phyloP scores from a whole-genome alignment of 2,113 vertebrate species.

The Lamprotornis superbus region DNA sequence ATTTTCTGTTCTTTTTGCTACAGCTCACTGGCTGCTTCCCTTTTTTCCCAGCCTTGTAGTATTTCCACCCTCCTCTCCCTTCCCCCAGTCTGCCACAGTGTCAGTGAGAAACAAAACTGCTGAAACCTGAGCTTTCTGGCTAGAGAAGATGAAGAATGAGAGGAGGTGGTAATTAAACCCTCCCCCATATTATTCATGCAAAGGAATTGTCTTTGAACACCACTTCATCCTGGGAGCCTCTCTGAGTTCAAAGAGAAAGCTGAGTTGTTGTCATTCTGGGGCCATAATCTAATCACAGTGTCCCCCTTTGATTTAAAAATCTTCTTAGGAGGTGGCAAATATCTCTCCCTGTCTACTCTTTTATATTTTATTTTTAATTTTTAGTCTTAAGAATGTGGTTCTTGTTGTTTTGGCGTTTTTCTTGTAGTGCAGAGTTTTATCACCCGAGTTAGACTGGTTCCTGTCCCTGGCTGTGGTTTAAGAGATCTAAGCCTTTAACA shows the following conservation, averaged over 20 bases:
- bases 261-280: slow-evolving; percentile 57
- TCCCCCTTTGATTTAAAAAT: slow-evolving; percentile 60
- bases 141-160: slow-evolving; percentile 55
- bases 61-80: slow-evolving; percentile 24
- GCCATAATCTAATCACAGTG: slow-evolving; percentile 59
- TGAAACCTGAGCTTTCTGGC: slow-evolving; percentile 67
- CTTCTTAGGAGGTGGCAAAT: slow-evolving; percentile 47
- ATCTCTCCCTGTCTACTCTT: not conserved
- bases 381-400: not conserved
- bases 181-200: slow-evolving; percentile 66
- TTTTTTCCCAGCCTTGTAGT: slow-evolving; percentile 44
- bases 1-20: not conserved
- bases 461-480: not conserved
- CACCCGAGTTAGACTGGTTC: not conserved
- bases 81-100: slow-evolving; percentile 24
- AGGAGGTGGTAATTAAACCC: slow-evolving; percentile 69
- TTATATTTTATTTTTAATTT: slow-evolving; percentile 23
- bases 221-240: slow-evolving; percentile 45
- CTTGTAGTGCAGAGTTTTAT: not conserved
- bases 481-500: not conserved
- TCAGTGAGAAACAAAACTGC: slow-evolving; percentile 51
- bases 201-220: slow-evolving; percentile 70
- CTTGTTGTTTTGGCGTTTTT: not conserved
- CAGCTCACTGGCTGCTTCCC: slow-evolving; percentile 21
- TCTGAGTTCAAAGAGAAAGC: slow-evolving; percentile 67